Evolutionary conservation across 2,888 invertebrate species (phyloP), one percentile per base, ranked within the genome.

Genomic region (Catocala fraxini): DNA sequence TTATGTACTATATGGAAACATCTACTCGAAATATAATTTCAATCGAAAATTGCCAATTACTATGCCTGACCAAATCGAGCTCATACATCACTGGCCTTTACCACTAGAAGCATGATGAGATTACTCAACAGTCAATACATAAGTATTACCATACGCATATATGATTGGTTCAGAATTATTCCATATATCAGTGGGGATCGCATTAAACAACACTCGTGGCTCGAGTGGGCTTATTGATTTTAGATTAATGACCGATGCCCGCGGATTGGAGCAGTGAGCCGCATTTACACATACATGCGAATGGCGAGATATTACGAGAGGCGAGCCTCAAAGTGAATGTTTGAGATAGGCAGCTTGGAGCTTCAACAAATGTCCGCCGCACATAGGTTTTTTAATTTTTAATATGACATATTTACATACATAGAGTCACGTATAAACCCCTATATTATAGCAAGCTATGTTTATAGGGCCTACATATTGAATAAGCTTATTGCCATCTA

Each of bases 171-270:
- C 52, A 48, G 46, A 57, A 65, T 73, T 56, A 73, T 63, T 65
- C 60, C 63, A 57, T 42, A 52, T 56, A 68, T 48, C 62, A 62
- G 59, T 60, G 54, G 57, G 55, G 66, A 66, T 60, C 56, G 59
- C 61, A 66, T 73, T 73, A 61, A 68, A 65, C 64, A 64, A 66
- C 63, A 65, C 65, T 67, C 59, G 64, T 57, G 42, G 58, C 55
- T 68, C 51, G 64, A 68, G 68, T 56, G 65, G 57, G 62, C 64
- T 71, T 77, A 82, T 83, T 80, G 82, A 83, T 83, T 82, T 79
- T 63, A 78, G 77, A 82, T 83, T 82, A 82, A 82, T 82, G 75
- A 76, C 75, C 72, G 68, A 56, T 52, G 69, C 63, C 70, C 13
- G 48, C 43, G 34, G 53, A 51, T 65, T 51, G 42, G 62, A 47